Evolutionary conservation across 2,797 vertebrate species (phyloP).

Genomic region (Cryptoprocta ferox): DNA sequence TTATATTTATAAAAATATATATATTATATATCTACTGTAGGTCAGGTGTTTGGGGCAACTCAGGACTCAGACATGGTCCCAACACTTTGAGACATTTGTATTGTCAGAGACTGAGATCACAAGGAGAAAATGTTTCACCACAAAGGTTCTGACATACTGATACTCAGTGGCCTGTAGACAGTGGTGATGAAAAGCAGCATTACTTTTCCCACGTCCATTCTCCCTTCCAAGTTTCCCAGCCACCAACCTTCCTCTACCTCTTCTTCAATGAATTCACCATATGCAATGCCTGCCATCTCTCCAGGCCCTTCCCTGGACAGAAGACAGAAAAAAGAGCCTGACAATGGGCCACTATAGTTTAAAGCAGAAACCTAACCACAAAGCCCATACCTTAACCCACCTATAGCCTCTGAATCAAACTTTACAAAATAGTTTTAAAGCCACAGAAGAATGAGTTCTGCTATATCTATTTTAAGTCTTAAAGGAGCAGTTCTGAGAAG

Average conservation of each 20-base stretch:
- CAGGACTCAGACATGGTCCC: neutral
- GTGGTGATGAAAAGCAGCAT: neutral
- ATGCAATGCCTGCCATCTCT: neutral
- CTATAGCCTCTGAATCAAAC: neutral
- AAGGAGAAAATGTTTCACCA: conserved; percentile 1
- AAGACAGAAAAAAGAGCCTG: neutral
- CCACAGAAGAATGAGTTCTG: neutral
- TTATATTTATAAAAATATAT: too few species aligned
- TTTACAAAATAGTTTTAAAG: conserved; percentile 7
- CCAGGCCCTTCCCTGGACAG: neutral
- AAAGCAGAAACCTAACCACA: conserved; percentile 27
- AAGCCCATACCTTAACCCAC: neutral
- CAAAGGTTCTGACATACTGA: neutral
- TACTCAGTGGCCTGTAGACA: neutral
- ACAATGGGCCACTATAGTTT: neutral
- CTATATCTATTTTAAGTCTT: conserved; percentile 43
- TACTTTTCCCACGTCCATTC: neutral
- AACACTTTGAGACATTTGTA: neutral
- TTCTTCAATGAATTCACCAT: conserved; percentile 18
- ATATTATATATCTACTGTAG: neutral
- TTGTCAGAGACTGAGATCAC: neutral
- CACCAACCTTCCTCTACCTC: neutral
- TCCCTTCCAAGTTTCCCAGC: neutral
- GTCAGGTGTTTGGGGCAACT: neutral
- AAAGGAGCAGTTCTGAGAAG: conserved; percentile 39